phyloP scores from a whole-genome alignment of 1,140 invertebrate genomes.

The Drosophila jambulina region DNA sequence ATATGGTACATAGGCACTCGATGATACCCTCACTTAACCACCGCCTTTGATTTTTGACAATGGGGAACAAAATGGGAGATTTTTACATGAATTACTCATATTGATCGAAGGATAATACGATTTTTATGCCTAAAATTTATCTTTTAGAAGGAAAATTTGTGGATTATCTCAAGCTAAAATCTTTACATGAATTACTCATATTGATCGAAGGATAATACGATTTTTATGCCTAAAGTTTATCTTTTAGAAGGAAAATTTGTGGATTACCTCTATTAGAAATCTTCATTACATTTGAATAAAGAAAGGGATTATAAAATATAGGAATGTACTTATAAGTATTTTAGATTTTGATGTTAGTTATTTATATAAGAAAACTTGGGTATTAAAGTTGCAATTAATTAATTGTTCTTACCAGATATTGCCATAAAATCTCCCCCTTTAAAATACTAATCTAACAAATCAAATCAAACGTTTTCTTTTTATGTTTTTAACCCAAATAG shows the following conservation, averaged over 20 bases:
- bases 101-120: constrained; percentile 5
- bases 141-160: background rate
- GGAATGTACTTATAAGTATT: too few relatives aligned
- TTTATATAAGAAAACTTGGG: background rate
- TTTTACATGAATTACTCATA: constrained; percentile 30
- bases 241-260: background rate
- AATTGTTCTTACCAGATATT: too few relatives aligned
- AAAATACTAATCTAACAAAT: background rate
- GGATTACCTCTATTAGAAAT: background rate
- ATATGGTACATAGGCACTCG: constrained; percentile 20
- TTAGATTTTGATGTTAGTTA: background rate
- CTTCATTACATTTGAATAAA: background rate
- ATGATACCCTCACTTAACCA: constrained; percentile 10
- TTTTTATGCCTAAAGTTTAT: background rate
- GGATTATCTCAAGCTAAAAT: background rate
- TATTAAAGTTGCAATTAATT: background rate
- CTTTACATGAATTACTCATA: constrained; percentile 29
- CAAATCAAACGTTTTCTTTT: background rate
- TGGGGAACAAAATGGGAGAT: background rate
- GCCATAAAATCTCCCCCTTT: background rate
- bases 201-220: constrained; percentile 5
- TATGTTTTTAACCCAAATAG: background rate
- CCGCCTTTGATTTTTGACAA: constrained; percentile 9
- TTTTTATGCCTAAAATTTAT: background rate
- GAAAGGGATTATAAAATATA: background rate